Conservation (phyloP, 2,888 invertebrate species). For the Agrotis clavis region DNA sequence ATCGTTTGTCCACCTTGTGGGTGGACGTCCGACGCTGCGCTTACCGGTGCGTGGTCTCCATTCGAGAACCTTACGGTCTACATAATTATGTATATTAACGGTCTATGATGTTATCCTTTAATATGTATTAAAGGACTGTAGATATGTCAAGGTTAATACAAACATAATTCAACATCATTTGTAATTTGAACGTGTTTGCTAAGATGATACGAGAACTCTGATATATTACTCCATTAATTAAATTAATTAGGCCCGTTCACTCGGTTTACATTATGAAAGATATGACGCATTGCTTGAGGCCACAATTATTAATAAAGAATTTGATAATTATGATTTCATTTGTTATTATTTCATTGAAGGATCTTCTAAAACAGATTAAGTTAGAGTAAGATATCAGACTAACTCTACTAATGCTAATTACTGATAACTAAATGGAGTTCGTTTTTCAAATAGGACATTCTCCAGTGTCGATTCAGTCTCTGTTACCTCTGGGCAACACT, state of each 20-base stretch:
- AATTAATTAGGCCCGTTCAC: constrained; percentile 47
- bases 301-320: constrained; percentile 29
- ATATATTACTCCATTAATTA: constrained; percentile 50
- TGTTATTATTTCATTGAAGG: neutral
- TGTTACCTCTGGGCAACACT: too few species aligned
- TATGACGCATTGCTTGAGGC: constrained; percentile 35
- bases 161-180: constrained; percentile 12
- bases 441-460: too few species aligned
- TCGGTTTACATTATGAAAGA: constrained; percentile 43
- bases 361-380: neutral
- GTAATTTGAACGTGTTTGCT: constrained; percentile 26
- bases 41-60: too few species aligned
- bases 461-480: too few species aligned
- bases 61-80: too few species aligned
- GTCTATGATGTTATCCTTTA: neutral
- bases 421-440: too few species aligned
- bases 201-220: constrained; percentile 33
- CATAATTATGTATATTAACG: too few species aligned
- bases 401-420: too few species aligned
- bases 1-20: too few species aligned
- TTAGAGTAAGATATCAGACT: too few species aligned
- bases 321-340: constrained; percentile 7
- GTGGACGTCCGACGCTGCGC: too few species aligned
- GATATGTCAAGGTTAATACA: neutral
- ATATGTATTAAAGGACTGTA: neutral